Conservation (phyloP, 2,113 vertebrate species). For the human region DNA sequence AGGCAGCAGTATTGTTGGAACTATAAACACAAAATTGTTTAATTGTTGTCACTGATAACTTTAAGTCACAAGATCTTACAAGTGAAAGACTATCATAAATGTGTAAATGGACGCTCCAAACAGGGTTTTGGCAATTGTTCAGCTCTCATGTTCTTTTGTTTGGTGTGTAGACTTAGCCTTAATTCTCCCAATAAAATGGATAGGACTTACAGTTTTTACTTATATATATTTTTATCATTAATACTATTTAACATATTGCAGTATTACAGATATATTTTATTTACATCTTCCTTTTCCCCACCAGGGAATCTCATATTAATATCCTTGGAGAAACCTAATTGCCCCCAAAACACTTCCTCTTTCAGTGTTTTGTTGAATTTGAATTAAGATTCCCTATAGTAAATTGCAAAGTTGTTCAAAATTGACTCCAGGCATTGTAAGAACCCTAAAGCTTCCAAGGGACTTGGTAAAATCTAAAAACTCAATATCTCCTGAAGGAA, state of each 20-base stretch:
- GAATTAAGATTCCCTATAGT: slow-evolving; percentile 85
- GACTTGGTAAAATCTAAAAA: slow-evolving; percentile 84
- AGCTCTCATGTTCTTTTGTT: background rate
- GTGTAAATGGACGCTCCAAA: background rate
- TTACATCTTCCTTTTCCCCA: slow-evolving; percentile 76
- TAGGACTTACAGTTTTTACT: background rate
- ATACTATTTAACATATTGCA: slow-evolving; percentile 29
- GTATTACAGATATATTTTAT: slow-evolving; percentile 77
- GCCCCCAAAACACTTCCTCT: slow-evolving; percentile 77
- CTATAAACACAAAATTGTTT: background rate
- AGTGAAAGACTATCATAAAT: background rate
- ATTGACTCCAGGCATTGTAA: slow-evolving; percentile 85
- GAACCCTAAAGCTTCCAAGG: slow-evolving; percentile 87
- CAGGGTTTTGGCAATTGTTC: background rate
- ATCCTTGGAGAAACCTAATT: slow-evolving; percentile 78
- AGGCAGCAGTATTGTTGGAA: background rate
- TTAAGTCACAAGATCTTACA: background rate
- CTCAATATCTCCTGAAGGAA: slow-evolving; percentile 84
- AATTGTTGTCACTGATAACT: background rate
- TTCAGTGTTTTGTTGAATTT: slow-evolving; percentile 83
- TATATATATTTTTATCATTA: background rate
- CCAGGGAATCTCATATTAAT: slow-evolving; percentile 68
- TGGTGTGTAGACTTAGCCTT: background rate
- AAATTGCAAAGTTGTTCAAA: slow-evolving; percentile 84
- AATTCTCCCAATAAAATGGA: background rate